A percentile compares a stretch with the other conserved stretches of the same genome.
These are phyloP conservation scores for Thunnus maccoyii DNA, from an alignment of 2,113 vertebrate genomes.

Conservation along the genomic window DNA sequence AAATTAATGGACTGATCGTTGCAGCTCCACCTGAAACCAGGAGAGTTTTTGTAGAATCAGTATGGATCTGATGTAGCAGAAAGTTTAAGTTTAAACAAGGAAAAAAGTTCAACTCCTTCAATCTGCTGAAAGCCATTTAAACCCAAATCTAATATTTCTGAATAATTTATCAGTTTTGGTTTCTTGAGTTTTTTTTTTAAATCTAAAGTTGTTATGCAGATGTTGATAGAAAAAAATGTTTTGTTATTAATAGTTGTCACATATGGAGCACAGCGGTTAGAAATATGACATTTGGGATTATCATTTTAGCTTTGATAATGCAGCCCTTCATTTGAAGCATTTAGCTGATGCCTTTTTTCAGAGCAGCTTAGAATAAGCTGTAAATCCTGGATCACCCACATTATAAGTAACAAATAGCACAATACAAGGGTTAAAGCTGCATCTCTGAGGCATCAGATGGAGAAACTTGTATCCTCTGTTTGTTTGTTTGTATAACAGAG, in stretches of 20 bases:
- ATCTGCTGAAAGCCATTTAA: no score
- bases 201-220: neutral
- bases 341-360: conserved; percentile 40
- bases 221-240: neutral
- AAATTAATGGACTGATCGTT: no score
- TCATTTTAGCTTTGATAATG: neutral
- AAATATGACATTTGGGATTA: conserved; percentile 38
- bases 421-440: conserved; percentile 28
- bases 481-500: neutral
- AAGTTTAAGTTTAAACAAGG: no score
- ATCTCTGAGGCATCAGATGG: neutral
- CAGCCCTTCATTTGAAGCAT: conserved; percentile 22
- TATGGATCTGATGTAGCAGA: no score
- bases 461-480: neutral
- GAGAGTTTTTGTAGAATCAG: no score
- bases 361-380: conserved; percentile 52
- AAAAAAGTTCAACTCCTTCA: no score
- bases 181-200: no score
- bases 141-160: no score
- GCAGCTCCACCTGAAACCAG: no score
- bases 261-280: neutral
- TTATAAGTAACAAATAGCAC: conserved; percentile 23
- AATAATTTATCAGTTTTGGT: no score
- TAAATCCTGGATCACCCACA: conserved; percentile 52
- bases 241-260: neutral